Evolutionary conservation across 2,888 invertebrate species (phyloP).

Genomic region (Pandemis corylana): DNA sequence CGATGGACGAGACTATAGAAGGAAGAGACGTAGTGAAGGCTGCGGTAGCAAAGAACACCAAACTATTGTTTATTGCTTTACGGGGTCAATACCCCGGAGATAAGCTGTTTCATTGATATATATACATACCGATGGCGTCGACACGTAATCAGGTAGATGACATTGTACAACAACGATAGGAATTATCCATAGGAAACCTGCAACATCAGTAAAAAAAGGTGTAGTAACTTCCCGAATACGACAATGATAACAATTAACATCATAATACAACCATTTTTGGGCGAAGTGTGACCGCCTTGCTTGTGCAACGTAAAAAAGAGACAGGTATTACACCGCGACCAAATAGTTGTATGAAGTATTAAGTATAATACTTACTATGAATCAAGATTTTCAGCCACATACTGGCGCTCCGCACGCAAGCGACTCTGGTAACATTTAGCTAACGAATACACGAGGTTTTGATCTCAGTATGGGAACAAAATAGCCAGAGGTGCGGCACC

Average conservation of each 20-base stretch:
- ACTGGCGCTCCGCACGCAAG: slow-evolving; percentile 49
- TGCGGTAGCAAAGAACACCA: too few species aligned
- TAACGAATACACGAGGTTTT: not conserved
- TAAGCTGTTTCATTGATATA: not conserved
- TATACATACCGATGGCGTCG: slow-evolving; percentile 67
- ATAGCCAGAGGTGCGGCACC: slow-evolving; percentile 43
- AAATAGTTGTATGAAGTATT: too few species aligned
- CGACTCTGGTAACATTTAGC: slow-evolving; percentile 22
- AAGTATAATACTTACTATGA: slow-evolving; percentile 59
- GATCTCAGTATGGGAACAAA: not conserved
- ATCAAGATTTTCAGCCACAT: slow-evolving; percentile 60
- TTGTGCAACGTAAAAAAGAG: too few species aligned
- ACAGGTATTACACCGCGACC: too few species aligned
- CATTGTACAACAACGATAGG: slow-evolving; percentile 46
- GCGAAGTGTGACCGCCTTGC: too few species aligned
- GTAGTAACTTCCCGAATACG: too few species aligned
- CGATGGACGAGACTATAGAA: too few species aligned
- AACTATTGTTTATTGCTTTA: too few species aligned
- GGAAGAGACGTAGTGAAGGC: too few species aligned
- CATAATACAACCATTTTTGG: too few species aligned
- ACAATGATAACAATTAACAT: too few species aligned
- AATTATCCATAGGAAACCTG: slow-evolving; percentile 52
- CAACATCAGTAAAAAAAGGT: slow-evolving; percentile 45
- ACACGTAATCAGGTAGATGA: slow-evolving; percentile 63
- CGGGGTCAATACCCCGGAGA: too few species aligned